Conservation (phyloP, 2,113 vertebrate species). For the Smithornis capensis region DNA sequence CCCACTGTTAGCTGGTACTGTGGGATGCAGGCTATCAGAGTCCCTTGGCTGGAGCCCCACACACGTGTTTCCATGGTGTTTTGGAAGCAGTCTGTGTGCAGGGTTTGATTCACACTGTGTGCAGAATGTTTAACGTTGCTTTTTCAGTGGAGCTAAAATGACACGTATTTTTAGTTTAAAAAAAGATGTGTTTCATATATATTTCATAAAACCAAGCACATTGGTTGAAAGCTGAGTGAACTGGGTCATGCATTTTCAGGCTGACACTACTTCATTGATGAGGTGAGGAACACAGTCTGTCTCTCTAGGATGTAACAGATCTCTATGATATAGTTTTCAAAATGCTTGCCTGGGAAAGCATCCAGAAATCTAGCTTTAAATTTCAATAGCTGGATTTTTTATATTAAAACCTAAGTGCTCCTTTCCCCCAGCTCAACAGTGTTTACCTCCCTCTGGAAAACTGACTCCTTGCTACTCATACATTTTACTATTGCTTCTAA, state of each 20-base stretch:
- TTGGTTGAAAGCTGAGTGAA: constrained; percentile 42
- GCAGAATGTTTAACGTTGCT: constrained; percentile 47
- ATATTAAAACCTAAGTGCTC: neutral
- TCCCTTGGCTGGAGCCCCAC: neutral
- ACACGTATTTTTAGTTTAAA: constrained; percentile 40
- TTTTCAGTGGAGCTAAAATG: constrained; percentile 46
- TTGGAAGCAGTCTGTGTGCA: neutral
- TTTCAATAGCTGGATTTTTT: neutral
- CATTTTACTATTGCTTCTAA: neutral
- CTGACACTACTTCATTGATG: constrained; percentile 38
- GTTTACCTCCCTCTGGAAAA: neutral
- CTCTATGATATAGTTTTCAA: constrained; percentile 11
- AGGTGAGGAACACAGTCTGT: constrained; percentile 25
- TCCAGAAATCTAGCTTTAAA: constrained; percentile 26
- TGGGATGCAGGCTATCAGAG: neutral
- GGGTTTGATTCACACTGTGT: constrained; percentile 29
- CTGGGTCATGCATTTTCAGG: constrained; percentile 34
- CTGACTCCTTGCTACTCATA: neutral
- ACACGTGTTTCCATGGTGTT: neutral
- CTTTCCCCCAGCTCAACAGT: neutral
- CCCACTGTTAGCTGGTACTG: neutral
- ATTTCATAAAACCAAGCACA: constrained; percentile 34
- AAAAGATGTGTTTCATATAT: constrained; percentile 27
- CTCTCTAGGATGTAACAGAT: constrained; percentile 30
- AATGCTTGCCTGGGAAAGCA: constrained; percentile 8